Base-by-base conservation (phyloP, 2,797 vertebrate species). In the Bovichtus variegatus region DNA sequence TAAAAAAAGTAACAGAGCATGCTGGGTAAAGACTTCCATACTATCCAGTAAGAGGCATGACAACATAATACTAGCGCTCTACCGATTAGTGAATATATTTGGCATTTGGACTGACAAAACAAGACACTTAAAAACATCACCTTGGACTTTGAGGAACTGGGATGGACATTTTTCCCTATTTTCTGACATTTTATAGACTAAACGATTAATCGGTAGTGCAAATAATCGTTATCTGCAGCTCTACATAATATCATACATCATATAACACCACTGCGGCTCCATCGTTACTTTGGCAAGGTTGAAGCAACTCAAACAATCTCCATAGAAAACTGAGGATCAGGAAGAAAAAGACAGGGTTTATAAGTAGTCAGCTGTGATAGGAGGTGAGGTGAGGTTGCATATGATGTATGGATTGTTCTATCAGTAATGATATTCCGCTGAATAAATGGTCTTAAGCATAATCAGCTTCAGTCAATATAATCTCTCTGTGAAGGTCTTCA, bases 401-500 rank as follows among this genome's bases (percentile, higher is more conserved):
- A 87, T 96, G 94, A 97, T 96, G 92, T 95, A 95, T 96, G 95
- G 95, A 87, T 92, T 95, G 91, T 87, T 94, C 91, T 84, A 93
- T 93, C 90, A 71, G 59, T 94, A 94, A 96, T 94, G 91, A 95
- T 94, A 93, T 87, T 91, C 86, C 53, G 76, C 94, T 94, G 95
- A 94, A 95, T 95, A 95, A 95, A 94, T 93, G 92, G 90, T 95
- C 93, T 95, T 90, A 92, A 92, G 95, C 88, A 95, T 96, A 97
- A 97, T 97, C 95, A 96, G 92, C 93, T 89, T 97, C 91, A 95
- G 93, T 95, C 93, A 93, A 94, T 94, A 92, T 95, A 96, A 95
- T 97, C 94, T 92, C 92, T 85, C 54, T 53, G 92, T 91, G 89
- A 96, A 95, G 94, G 96, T 97, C 96, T 97, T 95, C 97, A 97